phyloP scores from a whole-genome alignment of 2,888 invertebrate species.

The Dinocampus coccinellae region DNA sequence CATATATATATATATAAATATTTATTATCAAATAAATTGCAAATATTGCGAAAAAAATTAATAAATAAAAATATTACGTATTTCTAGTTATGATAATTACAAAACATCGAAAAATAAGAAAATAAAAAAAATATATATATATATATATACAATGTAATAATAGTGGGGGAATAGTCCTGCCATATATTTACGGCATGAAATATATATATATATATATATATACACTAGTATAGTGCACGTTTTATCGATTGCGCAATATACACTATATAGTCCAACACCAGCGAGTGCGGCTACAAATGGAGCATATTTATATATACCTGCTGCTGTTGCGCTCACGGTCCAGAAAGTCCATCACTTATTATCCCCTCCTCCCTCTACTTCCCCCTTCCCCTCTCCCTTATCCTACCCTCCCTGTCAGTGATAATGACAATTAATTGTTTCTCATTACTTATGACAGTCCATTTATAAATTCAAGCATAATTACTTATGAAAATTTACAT shows the following conservation, averaged over 20 bases:
- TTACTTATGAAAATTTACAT: no score
- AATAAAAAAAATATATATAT: neutral
- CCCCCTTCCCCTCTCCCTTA: no score
- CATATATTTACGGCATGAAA: neutral
- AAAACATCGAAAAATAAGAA: neutral
- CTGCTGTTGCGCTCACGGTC: constrained; percentile 23
- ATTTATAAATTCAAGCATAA: no score
- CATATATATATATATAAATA: neutral
- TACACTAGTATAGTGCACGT: constrained; percentile 25
- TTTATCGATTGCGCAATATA: constrained; percentile 39
- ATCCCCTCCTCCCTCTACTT: neutral
- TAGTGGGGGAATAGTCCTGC: constrained; percentile 14
- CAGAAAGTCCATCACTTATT: constrained; percentile 17
- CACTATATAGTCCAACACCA: constrained; percentile 30
- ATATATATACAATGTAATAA: neutral
- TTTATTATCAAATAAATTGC: neutral
- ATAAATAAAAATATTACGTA: neutral
- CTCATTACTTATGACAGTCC: no score
- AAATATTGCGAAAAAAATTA: no score
- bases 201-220: neutral
- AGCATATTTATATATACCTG: constrained; percentile 34
- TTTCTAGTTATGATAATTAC: neutral
- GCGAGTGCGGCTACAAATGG: constrained; percentile 35
- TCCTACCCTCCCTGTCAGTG: neutral
- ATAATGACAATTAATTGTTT: neutral